Conservation (phyloP, 2,888 invertebrate species). For the Strigamia maritima region DNA sequence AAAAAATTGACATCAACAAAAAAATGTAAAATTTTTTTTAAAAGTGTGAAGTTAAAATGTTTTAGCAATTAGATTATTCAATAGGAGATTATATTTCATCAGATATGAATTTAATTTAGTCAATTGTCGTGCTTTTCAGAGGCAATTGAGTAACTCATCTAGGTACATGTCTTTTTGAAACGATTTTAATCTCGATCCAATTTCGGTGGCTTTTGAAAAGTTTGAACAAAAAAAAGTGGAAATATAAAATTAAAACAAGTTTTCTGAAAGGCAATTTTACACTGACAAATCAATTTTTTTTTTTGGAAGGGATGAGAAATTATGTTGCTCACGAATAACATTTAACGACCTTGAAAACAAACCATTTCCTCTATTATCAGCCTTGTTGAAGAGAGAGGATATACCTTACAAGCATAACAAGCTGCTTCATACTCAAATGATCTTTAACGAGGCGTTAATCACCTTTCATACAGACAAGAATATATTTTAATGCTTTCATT, state of each 20-base stretch:
- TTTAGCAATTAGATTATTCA: not conserved
- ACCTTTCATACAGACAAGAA: not conserved
- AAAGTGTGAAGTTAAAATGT: not conserved
- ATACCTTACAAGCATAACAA: not conserved
- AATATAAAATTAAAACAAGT: not conserved
- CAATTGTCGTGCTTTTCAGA: not conserved
- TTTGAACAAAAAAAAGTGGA: not conserved
- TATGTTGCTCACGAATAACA: not conserved
- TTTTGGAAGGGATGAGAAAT: not conserved
- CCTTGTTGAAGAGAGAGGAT: not conserved
- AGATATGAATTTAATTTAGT: not conserved
- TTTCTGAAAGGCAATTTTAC: not conserved
- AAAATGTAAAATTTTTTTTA: not conserved
- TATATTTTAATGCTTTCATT: not conserved
- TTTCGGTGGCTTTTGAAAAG: not conserved
- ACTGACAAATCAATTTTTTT: not conserved
- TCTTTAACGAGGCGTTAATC: not conserved
- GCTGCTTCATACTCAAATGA: not conserved
- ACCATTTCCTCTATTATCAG: not conserved
- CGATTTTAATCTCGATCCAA: not conserved
- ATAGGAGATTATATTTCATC: not conserved
- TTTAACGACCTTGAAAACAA: constrained; percentile 19
- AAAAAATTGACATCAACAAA: not conserved
- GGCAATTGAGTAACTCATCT: not conserved
- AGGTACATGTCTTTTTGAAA: not conserved